Evolutionary conservation across 2,888 invertebrate genomes (phyloP), one percentile per base, ranked within the genome.

Genomic region (Polyploca ridens): DNA sequence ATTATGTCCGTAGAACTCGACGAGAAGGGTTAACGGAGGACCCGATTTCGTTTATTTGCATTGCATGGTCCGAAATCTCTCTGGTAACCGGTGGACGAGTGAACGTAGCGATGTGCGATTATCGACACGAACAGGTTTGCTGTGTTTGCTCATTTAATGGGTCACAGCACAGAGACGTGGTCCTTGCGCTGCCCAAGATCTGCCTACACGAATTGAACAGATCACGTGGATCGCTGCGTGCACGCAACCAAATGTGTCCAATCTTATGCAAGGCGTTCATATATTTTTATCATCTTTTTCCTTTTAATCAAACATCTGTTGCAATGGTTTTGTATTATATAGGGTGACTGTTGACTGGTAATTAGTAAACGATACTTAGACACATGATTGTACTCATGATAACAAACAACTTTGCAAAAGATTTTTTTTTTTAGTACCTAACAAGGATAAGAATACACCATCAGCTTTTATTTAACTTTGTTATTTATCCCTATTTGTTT

Each of bases 91-190:
- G 38, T 60, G 35, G 38, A 60, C 38, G 38, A 16, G 38, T 33
- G 35, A 60, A 19, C 33, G 33, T 46, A 46, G 54, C 54, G 33
- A 60, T 60, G 35, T 64, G 66, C 66, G 66, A 75, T 64, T 66
- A 71, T 72, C 62, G 59, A 68, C 69, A 70, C 71, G 70, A 71
- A 75, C 75, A 72, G 69, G 76, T 78, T 73, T 64, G 64, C 44
- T 70, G 72, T 72, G 68, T 78, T 77, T 72, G 74, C 69, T 70
- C 67, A 33, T 70, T 78, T 75, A 81, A 79, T 79, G 76, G 79
- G 81, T 78, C 76, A 76, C 67, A 69, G 65, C 69, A 73, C 69
- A 68, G 70, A 68, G 67, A 69, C 71, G 66, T 71, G 69, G 68
- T 78, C 73, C 74, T 78, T 74, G 74, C 72, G 19, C 54, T 54